A percentile compares a stretch with the other conserved stretches of the same genome.
phyloP scores from a whole-genome alignment of 2,888 invertebrate species.

The Temnothorax rugatulus region DNA sequence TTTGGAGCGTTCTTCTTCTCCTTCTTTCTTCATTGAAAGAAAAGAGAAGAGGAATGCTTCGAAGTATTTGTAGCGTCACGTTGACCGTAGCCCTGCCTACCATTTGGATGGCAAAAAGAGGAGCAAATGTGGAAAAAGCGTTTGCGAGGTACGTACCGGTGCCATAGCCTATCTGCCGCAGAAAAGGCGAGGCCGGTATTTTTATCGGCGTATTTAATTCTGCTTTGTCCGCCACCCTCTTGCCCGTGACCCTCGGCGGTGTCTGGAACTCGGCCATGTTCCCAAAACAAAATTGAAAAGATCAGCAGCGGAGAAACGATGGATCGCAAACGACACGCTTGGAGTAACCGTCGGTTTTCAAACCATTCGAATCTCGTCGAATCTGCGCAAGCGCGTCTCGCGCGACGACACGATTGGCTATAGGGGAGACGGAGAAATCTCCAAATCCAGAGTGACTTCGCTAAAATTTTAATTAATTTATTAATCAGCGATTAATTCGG shows the following conservation, averaged over 20 bases:
- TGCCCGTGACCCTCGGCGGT: constrained; percentile 76
- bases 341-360: background rate
- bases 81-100: too few relatives aligned
- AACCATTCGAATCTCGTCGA: constrained; percentile 15
- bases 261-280: constrained; percentile 83
- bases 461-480: background rate
- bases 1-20: too few relatives aligned
- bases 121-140: background rate
- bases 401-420: background rate
- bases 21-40: too few relatives aligned
- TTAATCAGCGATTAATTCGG: too few relatives aligned
- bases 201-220: constrained; percentile 81
- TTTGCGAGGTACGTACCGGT: constrained; percentile 87
- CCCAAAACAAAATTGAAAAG: background rate
- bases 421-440: background rate
- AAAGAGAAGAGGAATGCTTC: too few relatives aligned
- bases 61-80: too few relatives aligned
- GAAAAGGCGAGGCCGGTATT: constrained; percentile 92
- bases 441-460: background rate
- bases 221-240: constrained; percentile 74
- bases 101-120: background rate
- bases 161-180: constrained; percentile 92
- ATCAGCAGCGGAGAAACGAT: background rate
- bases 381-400: background rate
- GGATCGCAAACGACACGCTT: background rate